Evolutionary conservation across 2,113 vertebrate genomes (phyloP).

Genomic region (Mungos mungo): DNA sequence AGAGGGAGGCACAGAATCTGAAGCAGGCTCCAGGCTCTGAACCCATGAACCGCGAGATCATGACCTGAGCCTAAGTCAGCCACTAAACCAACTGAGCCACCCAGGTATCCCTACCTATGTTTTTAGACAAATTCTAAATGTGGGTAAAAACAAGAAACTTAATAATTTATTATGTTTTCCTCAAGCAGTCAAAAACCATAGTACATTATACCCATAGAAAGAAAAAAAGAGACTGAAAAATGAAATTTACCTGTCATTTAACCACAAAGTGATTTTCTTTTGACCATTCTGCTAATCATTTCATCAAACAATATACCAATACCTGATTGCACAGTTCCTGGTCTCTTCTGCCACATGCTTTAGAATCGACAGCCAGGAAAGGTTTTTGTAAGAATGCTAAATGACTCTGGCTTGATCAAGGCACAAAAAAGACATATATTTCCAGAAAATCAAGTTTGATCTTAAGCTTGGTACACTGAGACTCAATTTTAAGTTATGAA

Average conservation of each 20-base stretch:
- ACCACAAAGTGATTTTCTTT: background rate
- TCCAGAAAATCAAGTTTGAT: constrained; percentile 36
- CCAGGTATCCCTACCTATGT: background rate
- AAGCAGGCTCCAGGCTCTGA: too few species aligned
- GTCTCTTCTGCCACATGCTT: background rate
- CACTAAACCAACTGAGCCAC: too few species aligned
- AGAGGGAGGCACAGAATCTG: too few species aligned
- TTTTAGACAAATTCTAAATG: background rate
- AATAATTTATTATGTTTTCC: background rate
- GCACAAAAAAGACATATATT: constrained; percentile 1
- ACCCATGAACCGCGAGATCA: too few species aligned
- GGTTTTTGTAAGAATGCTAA: background rate
- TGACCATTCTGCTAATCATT: background rate
- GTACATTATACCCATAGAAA: background rate
- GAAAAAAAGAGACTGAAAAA: background rate
- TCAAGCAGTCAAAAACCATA: background rate
- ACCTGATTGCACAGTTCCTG: background rate
- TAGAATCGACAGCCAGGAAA: background rate
- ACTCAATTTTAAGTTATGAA: background rate
- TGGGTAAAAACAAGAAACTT: background rate
- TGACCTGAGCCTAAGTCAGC: too few species aligned
- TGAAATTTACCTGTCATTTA: background rate
- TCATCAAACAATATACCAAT: background rate
- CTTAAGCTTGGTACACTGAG: background rate
- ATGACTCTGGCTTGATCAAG: constrained; percentile 46